Evolutionary conservation across 2,797 vertebrate species (phyloP).

Genomic region (Urocyon cinereoargenteus): DNA sequence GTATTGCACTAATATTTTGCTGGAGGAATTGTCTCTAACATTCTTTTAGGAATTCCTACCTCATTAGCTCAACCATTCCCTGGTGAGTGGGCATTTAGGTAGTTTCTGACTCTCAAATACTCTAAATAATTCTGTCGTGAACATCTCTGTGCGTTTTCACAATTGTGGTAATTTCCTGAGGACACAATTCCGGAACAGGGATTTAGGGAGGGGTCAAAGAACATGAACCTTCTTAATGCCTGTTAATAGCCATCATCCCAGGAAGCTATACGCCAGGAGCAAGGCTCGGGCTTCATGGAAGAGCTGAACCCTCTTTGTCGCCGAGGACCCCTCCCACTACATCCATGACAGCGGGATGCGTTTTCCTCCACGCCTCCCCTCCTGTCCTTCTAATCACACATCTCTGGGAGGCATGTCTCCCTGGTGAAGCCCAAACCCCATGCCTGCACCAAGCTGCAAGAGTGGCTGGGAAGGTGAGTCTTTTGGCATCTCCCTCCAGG

Average conservation of each 20-base stretch:
- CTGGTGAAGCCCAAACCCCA: not conserved
- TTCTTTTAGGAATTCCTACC: not conserved
- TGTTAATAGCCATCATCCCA: not conserved
- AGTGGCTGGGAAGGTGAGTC: not conserved
- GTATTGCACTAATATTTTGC: not conserved
- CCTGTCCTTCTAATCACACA: not conserved
- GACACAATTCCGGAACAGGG: not conserved
- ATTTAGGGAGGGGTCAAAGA: not conserved
- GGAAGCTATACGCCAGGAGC: not conserved
- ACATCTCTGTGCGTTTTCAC: not conserved
- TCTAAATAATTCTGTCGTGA: not conserved
- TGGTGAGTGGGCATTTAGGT: not conserved
- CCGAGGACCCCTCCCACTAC: not conserved
- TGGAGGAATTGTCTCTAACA: not conserved
- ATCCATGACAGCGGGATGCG: accelerated
- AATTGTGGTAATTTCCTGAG: not conserved
- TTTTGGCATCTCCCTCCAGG: not conserved
- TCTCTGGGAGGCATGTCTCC: not conserved
- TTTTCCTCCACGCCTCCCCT: not conserved
- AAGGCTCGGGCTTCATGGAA: not conserved
- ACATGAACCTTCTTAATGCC: not conserved
- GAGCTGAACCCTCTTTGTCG: not conserved
- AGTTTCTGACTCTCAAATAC: not conserved
- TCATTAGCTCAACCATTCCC: not conserved
- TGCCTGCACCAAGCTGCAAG: not conserved